These are phyloP conservation scores for Pheucticus melanocephalus DNA, from an alignment of 2,113 vertebrate species.

Conservation along the genomic window DNA sequence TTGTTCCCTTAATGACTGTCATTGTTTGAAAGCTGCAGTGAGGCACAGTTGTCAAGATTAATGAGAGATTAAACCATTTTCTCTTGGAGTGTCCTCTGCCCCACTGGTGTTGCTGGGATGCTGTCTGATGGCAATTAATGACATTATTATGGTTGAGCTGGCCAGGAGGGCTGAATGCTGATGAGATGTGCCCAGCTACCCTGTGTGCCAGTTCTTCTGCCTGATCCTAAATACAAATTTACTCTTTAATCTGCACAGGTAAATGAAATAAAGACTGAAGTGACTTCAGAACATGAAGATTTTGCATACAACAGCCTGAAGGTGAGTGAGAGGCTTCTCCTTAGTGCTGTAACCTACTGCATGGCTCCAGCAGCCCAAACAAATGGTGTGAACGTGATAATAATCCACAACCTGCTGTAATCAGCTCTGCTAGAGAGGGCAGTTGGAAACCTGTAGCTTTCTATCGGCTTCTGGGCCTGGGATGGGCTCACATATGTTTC, in stretches of 20 bases:
- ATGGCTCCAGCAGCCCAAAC: not conserved
- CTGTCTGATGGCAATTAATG: not conserved
- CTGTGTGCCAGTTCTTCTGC: not conserved
- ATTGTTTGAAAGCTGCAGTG: not conserved
- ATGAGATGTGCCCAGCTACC: not conserved
- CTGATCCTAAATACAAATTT: not conserved
- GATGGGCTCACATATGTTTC: not conserved
- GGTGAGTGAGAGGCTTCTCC: slow-evolving; percentile 72
- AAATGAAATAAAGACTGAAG: slow-evolving; percentile 66
- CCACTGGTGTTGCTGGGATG: not conserved
- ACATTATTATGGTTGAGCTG: not conserved
- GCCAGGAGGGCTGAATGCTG: not conserved
- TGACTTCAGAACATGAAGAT: slow-evolving; percentile 77
- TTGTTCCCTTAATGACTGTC: not conserved
- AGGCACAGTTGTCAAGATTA: not conserved
- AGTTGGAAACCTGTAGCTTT: not conserved
- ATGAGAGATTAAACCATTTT: not conserved
- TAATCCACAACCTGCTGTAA: not conserved
- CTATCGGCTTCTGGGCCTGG: not conserved
- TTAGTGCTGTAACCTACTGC: not conserved
- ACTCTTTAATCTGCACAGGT: slow-evolving; percentile 57
- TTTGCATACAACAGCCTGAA: slow-evolving; percentile 92
- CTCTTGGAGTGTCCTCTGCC: not conserved
- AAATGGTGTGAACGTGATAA: fast-evolving
- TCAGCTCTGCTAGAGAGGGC: not conserved